phyloP scores from a whole-genome alignment of 1,140 invertebrate species.

The Tetraneura akinire region DNA sequence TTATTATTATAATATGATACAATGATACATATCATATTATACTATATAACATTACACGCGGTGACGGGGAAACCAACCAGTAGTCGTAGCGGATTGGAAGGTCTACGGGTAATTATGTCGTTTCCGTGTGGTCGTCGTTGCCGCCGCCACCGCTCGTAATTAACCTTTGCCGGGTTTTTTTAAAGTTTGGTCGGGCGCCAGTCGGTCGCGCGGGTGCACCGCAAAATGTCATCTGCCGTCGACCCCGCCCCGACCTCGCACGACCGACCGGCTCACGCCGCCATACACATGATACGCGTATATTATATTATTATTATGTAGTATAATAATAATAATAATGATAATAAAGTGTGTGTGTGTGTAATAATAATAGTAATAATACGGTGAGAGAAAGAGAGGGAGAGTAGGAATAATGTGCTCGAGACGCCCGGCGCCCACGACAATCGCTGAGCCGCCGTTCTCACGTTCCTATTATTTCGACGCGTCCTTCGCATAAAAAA shows the following conservation, averaged over 20 bases:
- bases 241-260: conserved; percentile 23
- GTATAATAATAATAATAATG: conserved; percentile 8
- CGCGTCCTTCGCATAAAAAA: conserved; percentile 13
- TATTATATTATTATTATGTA: no score
- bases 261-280: not conserved
- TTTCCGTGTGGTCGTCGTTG: conserved; percentile 26
- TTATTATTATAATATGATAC: not conserved
- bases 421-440: conserved; percentile 41
- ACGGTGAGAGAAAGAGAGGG: not conserved
- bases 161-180: conserved; percentile 38
- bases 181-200: conserved; percentile 45
- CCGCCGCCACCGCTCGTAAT: conserved; percentile 40
- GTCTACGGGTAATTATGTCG: conserved; percentile 37
- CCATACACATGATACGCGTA: not conserved
- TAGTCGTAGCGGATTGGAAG: not conserved
- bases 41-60: not conserved
- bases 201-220: conserved; percentile 50
- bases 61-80: not conserved
- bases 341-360: not conserved
- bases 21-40: not conserved
- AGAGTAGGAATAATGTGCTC: not conserved
- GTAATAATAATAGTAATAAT: not conserved
- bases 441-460: conserved; percentile 25
- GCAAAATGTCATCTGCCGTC: conserved; percentile 49
- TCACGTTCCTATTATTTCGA: conserved; percentile 45